Percentiles rank a stretch among this genome's conserved stretches.
These are phyloP conservation scores for Heliconius eleuchia DNA, from an alignment of 1,140 invertebrate genomes.

Conservation along the genomic window DNA sequence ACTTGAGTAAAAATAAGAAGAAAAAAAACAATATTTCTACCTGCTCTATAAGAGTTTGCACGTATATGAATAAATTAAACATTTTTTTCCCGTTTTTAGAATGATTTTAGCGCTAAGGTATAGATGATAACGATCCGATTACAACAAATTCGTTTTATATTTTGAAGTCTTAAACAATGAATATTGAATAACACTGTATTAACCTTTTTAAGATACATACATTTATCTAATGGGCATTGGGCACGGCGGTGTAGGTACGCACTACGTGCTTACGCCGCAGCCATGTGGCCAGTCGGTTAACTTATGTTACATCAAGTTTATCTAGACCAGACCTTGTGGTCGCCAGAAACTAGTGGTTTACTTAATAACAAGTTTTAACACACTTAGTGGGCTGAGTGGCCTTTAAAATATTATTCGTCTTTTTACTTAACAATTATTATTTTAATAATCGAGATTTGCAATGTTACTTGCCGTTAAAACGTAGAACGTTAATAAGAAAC, in stretches of 20 bases:
- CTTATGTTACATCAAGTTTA: constrained; percentile 36
- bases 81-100: neutral
- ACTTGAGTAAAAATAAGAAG: neutral
- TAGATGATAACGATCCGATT: neutral
- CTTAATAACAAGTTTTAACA: constrained; percentile 35
- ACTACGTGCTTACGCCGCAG: neutral
- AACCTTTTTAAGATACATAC: neutral
- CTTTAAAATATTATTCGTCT: neutral
- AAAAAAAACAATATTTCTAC: neutral
- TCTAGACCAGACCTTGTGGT: constrained; percentile 40
- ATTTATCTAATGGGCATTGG: constrained; percentile 3
- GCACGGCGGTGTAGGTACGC: neutral
- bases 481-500: neutral
- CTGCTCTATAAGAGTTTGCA: too few relatives aligned
- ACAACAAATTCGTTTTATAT: neutral
- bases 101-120: neutral
- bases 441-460: neutral
- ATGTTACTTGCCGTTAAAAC: neutral
- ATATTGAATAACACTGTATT: neutral
- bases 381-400: constrained; percentile 11
- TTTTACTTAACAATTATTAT: neutral
- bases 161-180: neutral
- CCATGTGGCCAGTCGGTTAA: constrained; percentile 19
- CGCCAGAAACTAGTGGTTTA: constrained; percentile 30
- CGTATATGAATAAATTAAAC: neutral